Evolutionary conservation across 2,797 vertebrate genomes (phyloP).

Genomic region (Pogoniulus pusillus): DNA sequence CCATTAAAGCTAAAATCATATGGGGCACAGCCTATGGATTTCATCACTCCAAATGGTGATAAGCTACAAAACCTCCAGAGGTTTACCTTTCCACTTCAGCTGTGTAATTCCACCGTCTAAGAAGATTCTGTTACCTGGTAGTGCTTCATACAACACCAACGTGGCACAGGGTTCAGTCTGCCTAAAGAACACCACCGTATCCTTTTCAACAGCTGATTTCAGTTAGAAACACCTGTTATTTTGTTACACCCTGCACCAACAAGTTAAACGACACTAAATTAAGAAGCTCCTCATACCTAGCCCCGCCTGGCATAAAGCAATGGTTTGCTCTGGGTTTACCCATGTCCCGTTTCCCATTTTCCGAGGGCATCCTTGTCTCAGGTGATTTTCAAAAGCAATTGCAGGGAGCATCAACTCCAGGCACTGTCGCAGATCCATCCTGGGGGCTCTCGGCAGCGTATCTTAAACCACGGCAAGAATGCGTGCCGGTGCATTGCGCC

Average conservation of each 20-base stretch:
- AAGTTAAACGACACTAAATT: not conserved
- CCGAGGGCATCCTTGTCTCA: not conserved
- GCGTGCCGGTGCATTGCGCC: constrained; percentile 1
- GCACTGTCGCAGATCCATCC: not conserved
- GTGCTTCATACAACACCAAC: not conserved
- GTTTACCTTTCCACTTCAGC: not conserved
- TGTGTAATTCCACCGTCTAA: not conserved
- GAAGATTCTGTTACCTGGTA: not conserved
- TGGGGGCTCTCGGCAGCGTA: not conserved
- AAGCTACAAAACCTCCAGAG: not conserved
- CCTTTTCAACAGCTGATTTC: not conserved
- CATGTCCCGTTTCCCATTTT: not conserved
- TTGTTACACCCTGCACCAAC: not conserved
- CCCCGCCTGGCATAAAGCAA: not conserved
- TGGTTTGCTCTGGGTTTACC: not conserved
- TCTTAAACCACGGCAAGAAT: not conserved
- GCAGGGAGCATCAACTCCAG: not conserved
- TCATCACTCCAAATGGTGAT: not conserved
- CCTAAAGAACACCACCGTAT: not conserved
- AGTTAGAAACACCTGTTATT: not conserved
- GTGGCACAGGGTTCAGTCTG: not conserved
- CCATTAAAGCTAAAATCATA: not conserved
- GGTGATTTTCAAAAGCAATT: not conserved
- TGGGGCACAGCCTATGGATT: not conserved
- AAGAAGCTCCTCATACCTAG: not conserved